A percentile compares a stretch with the other conserved stretches of the same genome.
phyloP scores from a whole-genome alignment of 30 jellyfish, hydroid and myxozoan species.

The Hydractinia symbiolongicarpus region DNA sequence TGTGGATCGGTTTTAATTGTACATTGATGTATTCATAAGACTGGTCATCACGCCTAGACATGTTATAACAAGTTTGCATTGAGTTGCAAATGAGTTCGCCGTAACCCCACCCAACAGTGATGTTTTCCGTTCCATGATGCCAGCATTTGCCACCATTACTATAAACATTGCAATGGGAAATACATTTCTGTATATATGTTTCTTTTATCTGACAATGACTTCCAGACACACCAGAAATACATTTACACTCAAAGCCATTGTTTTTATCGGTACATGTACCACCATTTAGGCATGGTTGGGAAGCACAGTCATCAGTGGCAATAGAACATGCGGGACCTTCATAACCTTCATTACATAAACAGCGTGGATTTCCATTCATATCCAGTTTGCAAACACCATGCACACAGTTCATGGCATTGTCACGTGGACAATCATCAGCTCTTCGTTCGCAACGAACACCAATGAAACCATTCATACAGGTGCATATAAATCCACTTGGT shows the following conservation, averaged over 20 bases:
- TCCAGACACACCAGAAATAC: slow-evolving; percentile 60
- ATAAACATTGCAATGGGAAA: slow-evolving; percentile 37
- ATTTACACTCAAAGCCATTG: slow-evolving; percentile 58
- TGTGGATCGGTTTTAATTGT: slow-evolving; percentile 83
- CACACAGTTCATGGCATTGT: slow-evolving; percentile 35
- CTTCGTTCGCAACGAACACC: slow-evolving; percentile 83
- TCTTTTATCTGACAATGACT: slow-evolving; percentile 66
- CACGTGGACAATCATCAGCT: slow-evolving; percentile 86
- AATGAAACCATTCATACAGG: slow-evolving; percentile 74
- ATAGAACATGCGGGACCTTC: slow-evolving; percentile 67
- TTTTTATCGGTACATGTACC: slow-evolving; percentile 61
- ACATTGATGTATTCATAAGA: slow-evolving; percentile 56
- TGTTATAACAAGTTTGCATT: slow-evolving; percentile 62
- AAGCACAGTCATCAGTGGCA: slow-evolving; percentile 49
- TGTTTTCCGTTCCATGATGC: slow-evolving; percentile 62
- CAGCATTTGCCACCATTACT: slow-evolving; percentile 76
- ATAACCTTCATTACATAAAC: slow-evolving; percentile 78
- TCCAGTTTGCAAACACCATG: slow-evolving; percentile 75
- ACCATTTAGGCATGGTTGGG: slow-evolving; percentile 56
- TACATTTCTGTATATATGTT: slow-evolving; percentile 24
- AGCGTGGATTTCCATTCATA: slow-evolving; percentile 67
- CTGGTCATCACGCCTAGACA: slow-evolving; percentile 14
- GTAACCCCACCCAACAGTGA: slow-evolving; percentile 96
- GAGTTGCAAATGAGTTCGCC: slow-evolving; percentile 78
- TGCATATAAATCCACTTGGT: slow-evolving; percentile 71